Conservation (phyloP, 2,797 vertebrate species). For the Manis crassicaudata region DNA sequence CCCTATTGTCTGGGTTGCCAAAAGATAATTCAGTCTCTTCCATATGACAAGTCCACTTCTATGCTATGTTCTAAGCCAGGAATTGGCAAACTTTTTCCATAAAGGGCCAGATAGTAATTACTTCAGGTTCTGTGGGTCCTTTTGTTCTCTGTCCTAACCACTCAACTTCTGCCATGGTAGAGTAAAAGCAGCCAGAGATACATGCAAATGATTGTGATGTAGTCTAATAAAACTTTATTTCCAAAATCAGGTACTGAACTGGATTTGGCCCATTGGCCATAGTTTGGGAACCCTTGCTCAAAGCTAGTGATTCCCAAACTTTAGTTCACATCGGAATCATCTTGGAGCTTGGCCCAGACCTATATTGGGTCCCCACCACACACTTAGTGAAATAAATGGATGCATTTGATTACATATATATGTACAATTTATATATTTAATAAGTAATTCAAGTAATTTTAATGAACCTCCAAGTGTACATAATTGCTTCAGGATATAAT, state of each 20-base stretch:
- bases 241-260: not conserved
- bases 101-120: not conserved
- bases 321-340: not conserved
- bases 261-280: not conserved
- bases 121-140: not conserved
- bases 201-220: not conserved
- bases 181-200: not conserved
- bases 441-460: not conserved
- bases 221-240: not conserved
- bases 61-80: not conserved
- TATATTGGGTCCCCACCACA: not conserved
- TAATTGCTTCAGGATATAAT: not conserved
- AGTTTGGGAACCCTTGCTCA: not conserved
- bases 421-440: not conserved
- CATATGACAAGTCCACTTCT: not conserved
- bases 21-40: not conserved
- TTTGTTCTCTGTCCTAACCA: not conserved
- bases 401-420: not conserved
- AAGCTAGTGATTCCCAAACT: not conserved
- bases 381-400: not conserved
- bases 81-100: not conserved
- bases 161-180: not conserved
- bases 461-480: not conserved
- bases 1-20: not conserved
- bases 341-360: not conserved